These are phyloP conservation scores for Prenolepis imparis DNA, from an alignment of 2,888 invertebrate genomes.

Conservation along the genomic window DNA sequence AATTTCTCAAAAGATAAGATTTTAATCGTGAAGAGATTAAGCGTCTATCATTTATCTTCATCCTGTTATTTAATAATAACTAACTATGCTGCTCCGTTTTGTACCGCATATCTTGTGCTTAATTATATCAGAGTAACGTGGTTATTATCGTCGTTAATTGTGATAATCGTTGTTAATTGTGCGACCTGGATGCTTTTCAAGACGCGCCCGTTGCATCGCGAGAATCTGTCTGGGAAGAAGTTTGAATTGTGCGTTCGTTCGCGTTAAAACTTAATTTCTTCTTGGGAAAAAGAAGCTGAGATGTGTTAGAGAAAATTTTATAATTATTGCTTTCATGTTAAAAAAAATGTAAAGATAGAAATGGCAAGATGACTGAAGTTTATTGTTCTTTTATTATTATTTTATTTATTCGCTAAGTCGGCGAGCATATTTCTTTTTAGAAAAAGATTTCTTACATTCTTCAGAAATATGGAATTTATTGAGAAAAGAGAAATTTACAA, in stretches of 20 bases:
- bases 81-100: neutral
- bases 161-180: conserved; percentile 29
- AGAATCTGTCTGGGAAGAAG: neutral
- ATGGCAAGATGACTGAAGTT: neutral
- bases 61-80: neutral
- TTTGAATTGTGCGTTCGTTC: neutral
- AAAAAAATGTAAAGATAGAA: neutral
- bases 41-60: neutral
- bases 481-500: neutral
- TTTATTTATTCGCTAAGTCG: neutral
- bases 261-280: neutral
- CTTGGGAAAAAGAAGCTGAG: neutral
- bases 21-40: neutral
- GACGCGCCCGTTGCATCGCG: neutral
- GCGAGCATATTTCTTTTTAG: neutral
- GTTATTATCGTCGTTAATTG: conserved; percentile 28
- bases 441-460: neutral
- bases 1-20: neutral
- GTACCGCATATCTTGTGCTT: neutral
- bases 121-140: conserved; percentile 10
- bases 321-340: neutral
- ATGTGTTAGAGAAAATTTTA: neutral
- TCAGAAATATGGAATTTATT: neutral
- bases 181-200: conserved; percentile 20
- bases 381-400: neutral